Percentiles rank a stretch among this genome's conserved stretches.
phyloP scores from a whole-genome alignment of 2,797 vertebrate species.

The Apogon talboti region DNA sequence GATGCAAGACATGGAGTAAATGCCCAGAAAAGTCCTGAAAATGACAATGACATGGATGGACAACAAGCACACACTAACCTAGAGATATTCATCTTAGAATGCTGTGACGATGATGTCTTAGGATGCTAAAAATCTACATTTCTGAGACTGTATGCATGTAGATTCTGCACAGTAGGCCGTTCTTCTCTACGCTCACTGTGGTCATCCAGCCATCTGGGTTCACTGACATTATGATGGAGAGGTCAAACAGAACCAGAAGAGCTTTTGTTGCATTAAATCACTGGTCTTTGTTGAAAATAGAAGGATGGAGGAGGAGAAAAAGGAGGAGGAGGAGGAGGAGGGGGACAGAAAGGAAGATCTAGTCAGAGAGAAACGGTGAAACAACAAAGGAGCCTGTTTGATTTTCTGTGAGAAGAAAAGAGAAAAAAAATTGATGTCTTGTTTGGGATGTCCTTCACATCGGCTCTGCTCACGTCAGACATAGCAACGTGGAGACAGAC shows the following conservation, averaged over 20 bases:
- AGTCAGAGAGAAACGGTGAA: constrained; percentile 13
- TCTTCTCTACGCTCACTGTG: constrained; percentile 29
- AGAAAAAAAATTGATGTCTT: constrained; percentile 5
- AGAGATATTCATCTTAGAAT: too few relatives aligned
- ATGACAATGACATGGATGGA: too few relatives aligned
- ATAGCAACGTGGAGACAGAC: constrained; percentile 63
- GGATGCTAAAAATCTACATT: constrained; percentile 46
- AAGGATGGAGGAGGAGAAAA: constrained; percentile 27
- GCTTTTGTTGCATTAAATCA: constrained; percentile 63
- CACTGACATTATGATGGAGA: constrained; percentile 54
- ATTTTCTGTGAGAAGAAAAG: constrained; percentile 12
- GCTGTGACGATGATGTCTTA: too few relatives aligned
- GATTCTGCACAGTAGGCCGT: neutral
- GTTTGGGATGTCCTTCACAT: constrained; percentile 70
- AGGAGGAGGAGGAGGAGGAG: constrained; percentile 5
- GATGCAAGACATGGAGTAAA: too few relatives aligned
- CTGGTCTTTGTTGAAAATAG: constrained; percentile 61
- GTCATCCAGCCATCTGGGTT: constrained; percentile 60
- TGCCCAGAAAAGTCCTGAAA: too few relatives aligned
- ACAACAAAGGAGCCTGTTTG: constrained; percentile 48
- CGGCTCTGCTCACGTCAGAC: constrained; percentile 57
- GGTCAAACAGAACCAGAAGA: constrained; percentile 63
- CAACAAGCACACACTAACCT: too few relatives aligned
- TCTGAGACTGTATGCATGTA: neutral
- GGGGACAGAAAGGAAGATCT: constrained; percentile 20